Evolutionary conservation across 2,888 invertebrate genomes (phyloP), one percentile per base, ranked within the genome.

Genomic region (Drosophila rellima): DNA sequence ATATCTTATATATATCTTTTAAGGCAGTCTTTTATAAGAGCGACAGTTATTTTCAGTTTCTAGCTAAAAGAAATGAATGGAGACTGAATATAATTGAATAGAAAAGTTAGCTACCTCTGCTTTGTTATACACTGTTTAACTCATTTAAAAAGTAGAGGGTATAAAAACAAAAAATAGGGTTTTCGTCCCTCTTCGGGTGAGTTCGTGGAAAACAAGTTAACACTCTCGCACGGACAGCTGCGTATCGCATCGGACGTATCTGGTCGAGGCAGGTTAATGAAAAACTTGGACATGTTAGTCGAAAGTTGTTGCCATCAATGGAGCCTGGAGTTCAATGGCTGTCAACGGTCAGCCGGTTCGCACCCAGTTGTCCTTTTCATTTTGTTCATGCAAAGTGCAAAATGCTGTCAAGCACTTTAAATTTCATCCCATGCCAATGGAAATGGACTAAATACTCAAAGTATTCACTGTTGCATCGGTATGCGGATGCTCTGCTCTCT

Each of bases 211-310:
- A 72, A 71, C 67, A 70, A 71, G 75, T 71, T 78, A 81, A 83
- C 73, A 72, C 72, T 50, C 31, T 54, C 44, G 45, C 75, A 62
- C 29, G 50, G 80, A 69, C 74, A 78, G 82, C 80, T 76, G 82
- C 55, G n/a, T 80, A 48, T 40, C 31, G 48, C 6, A 64, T 33
- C 45, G 67, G 67, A 67, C 70, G 82, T 82, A 82, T 78, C 83
- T 84, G 83, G 66, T 13, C 61, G 70, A 82, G 84, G 78, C 84
- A 85, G 86, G 82, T 85, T 85, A 88, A 85, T 85, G 86, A 88
- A 84, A 83, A 86, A 83, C 79, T 73, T 79, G 61, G 70, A 73
- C 85, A 79, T 75, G 78, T 70, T 70, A 57, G 65, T 56, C 35
- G 69, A 72, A 68, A 71, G 68, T 78, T 71, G 60, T 54, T 59